phyloP scores from a whole-genome alignment of 2,888 invertebrate genomes.

The Macropis europaea region DNA sequence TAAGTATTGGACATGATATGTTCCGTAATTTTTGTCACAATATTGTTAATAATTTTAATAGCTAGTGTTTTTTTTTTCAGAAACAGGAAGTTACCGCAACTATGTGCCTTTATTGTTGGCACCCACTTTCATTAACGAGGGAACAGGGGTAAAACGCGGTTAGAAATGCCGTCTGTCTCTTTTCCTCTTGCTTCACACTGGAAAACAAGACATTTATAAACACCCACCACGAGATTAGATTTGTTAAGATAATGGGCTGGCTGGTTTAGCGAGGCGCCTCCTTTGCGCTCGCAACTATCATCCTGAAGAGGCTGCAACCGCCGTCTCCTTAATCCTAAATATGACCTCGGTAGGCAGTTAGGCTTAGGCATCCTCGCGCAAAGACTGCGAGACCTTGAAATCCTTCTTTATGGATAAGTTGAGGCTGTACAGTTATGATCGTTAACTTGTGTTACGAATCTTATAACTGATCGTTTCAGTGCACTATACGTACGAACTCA shows the following conservation, averaged over 20 bases:
- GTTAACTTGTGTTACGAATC: too few relatives aligned
- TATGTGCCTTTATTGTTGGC: slow-evolving; percentile 16
- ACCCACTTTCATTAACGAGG: slow-evolving; percentile 43
- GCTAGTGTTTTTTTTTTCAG: not conserved
- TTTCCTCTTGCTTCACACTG: slow-evolving; percentile 44
- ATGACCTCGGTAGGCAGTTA: slow-evolving; percentile 67
- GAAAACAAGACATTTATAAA: slow-evolving; percentile 80
- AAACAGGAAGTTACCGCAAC: not conserved
- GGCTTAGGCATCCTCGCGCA: slow-evolving; percentile 30
- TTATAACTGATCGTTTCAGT: too few relatives aligned
- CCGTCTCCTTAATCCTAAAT: slow-evolving; percentile 75
- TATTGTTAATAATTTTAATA: not conserved
- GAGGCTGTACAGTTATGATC: too few relatives aligned
- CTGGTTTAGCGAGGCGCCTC: slow-evolving; percentile 65
- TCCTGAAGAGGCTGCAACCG: slow-evolving; percentile 66
- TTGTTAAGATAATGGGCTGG: slow-evolving; percentile 79
- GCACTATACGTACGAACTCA: too few relatives aligned
- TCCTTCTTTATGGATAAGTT: slow-evolving; percentile 56
- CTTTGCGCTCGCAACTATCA: slow-evolving; percentile 61
- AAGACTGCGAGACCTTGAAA: slow-evolving; percentile 40
- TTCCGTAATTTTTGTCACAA: not conserved
- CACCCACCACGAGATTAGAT: slow-evolving; percentile 79
- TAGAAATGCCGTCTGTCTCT: slow-evolving; percentile 30
- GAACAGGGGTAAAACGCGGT: slow-evolving; percentile 28
- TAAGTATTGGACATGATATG: too few relatives aligned